phyloP scores from a whole-genome alignment of 2,113 vertebrate genomes.

The Struthio camelus region DNA sequence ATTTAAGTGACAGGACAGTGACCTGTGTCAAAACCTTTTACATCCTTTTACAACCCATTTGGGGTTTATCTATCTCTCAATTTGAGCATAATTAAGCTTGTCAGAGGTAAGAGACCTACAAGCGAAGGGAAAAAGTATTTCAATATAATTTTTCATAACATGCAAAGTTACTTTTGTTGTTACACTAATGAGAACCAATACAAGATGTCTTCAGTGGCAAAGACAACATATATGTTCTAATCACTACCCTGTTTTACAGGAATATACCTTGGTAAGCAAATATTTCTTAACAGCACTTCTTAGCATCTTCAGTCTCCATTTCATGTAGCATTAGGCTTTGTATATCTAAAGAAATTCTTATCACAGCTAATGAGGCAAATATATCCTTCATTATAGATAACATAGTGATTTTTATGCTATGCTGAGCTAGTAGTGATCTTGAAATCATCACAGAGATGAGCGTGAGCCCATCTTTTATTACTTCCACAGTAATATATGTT shows the following conservation, averaged over 20 bases:
- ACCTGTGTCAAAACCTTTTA: slow-evolving; percentile 21
- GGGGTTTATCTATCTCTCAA: not conserved
- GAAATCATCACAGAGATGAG: not conserved
- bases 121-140: not conserved
- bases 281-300: not conserved
- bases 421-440: not conserved
- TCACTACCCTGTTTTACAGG: not conserved
- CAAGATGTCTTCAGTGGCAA: not conserved
- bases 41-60: no score
- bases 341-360: not conserved
- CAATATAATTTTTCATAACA: not conserved
- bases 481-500: not conserved
- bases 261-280: not conserved
- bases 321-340: not conserved
- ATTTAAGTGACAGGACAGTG: slow-evolving; percentile 19
- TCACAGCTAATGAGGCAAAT: not conserved
- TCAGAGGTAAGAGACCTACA: slow-evolving; percentile 13
- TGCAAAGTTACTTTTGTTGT: not conserved
- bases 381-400: not conserved
- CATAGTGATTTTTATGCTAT: not conserved
- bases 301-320: not conserved
- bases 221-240: not conserved
- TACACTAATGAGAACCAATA: not conserved
- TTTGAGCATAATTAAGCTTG: not conserved
- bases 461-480: not conserved